These are phyloP conservation scores for Botia kubotai DNA, from an alignment of 2,797 vertebrate species.

Conservation along the genomic window DNA sequence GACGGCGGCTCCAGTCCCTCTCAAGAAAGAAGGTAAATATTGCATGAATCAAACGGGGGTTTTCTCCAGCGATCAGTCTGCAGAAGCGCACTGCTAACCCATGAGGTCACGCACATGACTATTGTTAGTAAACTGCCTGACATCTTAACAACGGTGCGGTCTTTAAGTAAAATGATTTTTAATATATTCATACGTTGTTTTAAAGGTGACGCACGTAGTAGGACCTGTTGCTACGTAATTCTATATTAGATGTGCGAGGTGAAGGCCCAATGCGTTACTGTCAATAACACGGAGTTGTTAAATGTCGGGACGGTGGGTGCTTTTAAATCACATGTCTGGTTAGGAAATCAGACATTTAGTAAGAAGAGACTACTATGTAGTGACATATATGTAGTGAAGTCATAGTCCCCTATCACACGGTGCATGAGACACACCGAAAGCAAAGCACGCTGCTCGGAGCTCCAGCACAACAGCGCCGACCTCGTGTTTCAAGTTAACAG, in stretches of 20 bases:
- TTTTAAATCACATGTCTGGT: not conserved
- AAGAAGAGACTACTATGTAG: not conserved
- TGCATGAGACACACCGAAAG: not conserved
- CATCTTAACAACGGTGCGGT: not conserved
- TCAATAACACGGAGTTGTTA: too few species aligned
- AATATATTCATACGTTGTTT: not conserved
- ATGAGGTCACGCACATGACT: constrained; percentile 74
- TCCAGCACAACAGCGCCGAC: constrained; percentile 55
- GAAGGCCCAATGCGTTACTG: constrained; percentile 6
- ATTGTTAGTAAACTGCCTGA: constrained; percentile 51
- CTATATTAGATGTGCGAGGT: not conserved
- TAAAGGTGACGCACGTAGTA: not conserved
- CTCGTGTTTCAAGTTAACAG: constrained; percentile 74
- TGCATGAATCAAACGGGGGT: not conserved
- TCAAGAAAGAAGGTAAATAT: constrained; percentile 91
- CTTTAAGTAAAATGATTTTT: not conserved
- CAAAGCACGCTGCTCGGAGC: not conserved
- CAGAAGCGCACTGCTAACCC: constrained; percentile 54
- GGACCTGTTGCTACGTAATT: constrained; percentile 31
- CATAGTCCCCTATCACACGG: not conserved
- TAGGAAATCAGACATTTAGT: not conserved
- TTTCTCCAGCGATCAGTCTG: constrained; percentile 19
- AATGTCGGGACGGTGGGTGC: too few species aligned
- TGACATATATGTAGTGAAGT: too few species aligned
- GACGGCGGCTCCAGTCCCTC: constrained; percentile 83